Evolutionary conservation across 2,888 invertebrate species (phyloP).

Genomic region (Epirrhoe alternata): DNA sequence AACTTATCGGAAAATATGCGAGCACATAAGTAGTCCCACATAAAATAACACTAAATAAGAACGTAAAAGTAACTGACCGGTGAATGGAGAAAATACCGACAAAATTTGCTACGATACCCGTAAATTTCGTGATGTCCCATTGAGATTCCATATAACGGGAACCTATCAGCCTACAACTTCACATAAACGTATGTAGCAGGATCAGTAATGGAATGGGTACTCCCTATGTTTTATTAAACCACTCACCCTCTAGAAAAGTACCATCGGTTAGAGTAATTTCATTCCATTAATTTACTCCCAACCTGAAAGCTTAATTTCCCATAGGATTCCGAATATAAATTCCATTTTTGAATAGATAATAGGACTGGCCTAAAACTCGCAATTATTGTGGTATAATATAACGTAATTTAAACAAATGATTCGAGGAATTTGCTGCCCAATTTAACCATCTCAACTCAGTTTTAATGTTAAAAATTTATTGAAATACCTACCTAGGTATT

Average conservation of each 20-base stretch:
- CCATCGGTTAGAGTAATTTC: slow-evolving; percentile 45
- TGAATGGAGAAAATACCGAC: slow-evolving; percentile 27
- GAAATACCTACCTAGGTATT: not conserved
- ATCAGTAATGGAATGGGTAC: slow-evolving; percentile 48
- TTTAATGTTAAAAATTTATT: not conserved
- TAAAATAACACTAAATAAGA: slow-evolving; percentile 29
- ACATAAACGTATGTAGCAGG: slow-evolving; percentile 48
- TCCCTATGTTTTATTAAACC: slow-evolving; percentile 48
- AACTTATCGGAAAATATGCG: slow-evolving; percentile 28
- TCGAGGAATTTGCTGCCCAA: slow-evolving; percentile 17
- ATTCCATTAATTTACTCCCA: slow-evolving; percentile 45
- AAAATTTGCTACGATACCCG: slow-evolving; percentile 22
- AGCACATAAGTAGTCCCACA: slow-evolving; percentile 30
- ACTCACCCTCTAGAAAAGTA: slow-evolving; percentile 44
- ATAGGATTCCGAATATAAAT: slow-evolving; percentile 45
- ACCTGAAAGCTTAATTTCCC: slow-evolving; percentile 47
- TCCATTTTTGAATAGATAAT: slow-evolving; percentile 47
- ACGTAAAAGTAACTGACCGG: slow-evolving; percentile 27
- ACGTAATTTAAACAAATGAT: slow-evolving; percentile 27
- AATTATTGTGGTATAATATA: slow-evolving; percentile 31
- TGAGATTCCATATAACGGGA: slow-evolving; percentile 26
- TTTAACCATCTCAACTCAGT: slow-evolving; percentile 8
- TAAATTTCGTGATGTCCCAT: slow-evolving; percentile 29
- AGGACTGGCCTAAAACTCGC: slow-evolving; percentile 37
- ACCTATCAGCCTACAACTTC: slow-evolving; percentile 40